Conservation (phyloP, 2,113 vertebrate genomes). For the Gymnorhina tibicen region DNA sequence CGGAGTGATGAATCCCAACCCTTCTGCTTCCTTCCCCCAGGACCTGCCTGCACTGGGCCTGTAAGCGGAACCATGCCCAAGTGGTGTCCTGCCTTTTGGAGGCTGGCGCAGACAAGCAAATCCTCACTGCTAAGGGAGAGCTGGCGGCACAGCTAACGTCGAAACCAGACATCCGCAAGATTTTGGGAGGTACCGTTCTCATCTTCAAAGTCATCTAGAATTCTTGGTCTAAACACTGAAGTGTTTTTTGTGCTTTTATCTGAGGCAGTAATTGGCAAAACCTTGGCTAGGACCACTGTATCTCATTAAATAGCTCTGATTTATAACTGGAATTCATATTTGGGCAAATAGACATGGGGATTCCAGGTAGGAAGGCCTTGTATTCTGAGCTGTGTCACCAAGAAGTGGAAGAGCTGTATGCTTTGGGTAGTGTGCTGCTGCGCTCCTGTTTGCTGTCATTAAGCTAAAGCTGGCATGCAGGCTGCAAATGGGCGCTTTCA, state of each 20-base stretch:
- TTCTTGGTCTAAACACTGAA: neutral
- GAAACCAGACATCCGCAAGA: constrained; percentile 78
- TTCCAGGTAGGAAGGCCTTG: neutral
- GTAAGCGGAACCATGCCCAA: constrained; percentile 83
- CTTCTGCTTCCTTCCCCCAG: constrained; percentile 42
- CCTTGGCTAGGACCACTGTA: neutral
- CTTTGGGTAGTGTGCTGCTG: neutral
- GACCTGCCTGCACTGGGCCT: constrained; percentile 91
- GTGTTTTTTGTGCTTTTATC: neutral
- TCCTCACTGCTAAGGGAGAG: constrained; percentile 82
- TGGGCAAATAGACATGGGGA: accelerated
- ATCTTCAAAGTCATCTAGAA: neutral
- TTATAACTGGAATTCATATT: neutral
- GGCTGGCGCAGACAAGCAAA: constrained; percentile 78
- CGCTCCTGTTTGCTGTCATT: neutral
- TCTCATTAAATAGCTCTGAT: neutral
- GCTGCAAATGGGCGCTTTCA: neutral
- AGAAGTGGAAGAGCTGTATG: neutral
- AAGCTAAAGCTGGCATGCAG: neutral
- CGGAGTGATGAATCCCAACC: accelerated
- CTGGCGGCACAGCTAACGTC: constrained; percentile 82
- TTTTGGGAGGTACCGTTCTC: constrained; percentile 77
- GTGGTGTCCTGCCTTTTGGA: constrained; percentile 83
- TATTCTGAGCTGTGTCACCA: neutral
- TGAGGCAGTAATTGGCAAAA: neutral